A percentile compares a stretch with the other conserved stretches of the same genome.
These are phyloP conservation scores for Phaethon lepturus DNA, from an alignment of 2,113 vertebrate genomes.

Conservation along the genomic window DNA sequence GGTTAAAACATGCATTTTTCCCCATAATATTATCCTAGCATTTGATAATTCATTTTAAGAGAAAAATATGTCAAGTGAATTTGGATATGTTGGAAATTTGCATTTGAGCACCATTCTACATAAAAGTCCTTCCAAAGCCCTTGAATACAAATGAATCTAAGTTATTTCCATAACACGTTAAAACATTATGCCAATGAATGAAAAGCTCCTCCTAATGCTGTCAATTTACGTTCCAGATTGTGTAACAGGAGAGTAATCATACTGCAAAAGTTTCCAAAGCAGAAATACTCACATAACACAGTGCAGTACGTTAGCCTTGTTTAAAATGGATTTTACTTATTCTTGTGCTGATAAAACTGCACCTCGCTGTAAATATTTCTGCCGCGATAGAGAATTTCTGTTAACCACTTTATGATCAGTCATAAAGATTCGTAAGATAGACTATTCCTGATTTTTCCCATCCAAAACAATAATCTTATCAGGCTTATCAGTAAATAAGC, in stretches of 20 bases:
- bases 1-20: background rate
- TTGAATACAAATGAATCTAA: constrained; percentile 56
- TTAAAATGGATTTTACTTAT: background rate
- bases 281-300: background rate
- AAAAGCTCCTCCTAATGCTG: constrained; percentile 44
- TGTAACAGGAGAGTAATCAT: constrained; percentile 13
- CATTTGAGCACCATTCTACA: constrained; percentile 27
- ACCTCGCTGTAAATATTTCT: background rate
- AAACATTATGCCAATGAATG: constrained; percentile 32
- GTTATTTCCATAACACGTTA: constrained; percentile 12
- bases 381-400: background rate
- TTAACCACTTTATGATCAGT: background rate
- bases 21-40: background rate
- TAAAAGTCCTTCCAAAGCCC: constrained; percentile 52
- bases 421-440: constrained; percentile 11
- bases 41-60: constrained; percentile 48
- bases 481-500: constrained; percentile 13
- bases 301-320: background rate
- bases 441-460: constrained; percentile 31
- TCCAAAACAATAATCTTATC: constrained; percentile 40
- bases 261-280: constrained; percentile 13
- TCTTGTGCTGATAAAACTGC: background rate
- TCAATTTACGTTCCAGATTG: constrained; percentile 34
- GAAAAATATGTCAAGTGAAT: constrained; percentile 49
- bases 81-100: constrained; percentile 42